phyloP scores from a whole-genome alignment of 2,797 vertebrate genomes.

The Garrulus glandarius region DNA sequence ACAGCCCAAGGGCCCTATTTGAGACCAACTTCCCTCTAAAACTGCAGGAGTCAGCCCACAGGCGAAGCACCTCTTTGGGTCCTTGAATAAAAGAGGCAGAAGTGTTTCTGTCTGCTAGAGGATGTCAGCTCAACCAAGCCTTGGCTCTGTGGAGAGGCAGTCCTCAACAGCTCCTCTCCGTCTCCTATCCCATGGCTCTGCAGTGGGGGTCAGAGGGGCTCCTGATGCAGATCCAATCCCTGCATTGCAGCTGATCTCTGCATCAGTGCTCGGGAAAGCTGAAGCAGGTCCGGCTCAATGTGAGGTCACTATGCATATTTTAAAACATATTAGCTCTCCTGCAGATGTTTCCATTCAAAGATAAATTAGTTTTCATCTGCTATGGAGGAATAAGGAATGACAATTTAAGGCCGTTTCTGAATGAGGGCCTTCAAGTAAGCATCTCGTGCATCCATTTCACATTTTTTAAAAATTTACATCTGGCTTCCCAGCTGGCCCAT shows the following conservation, averaged over 20 bases:
- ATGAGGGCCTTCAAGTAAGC: neutral
- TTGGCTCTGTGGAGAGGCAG: neutral
- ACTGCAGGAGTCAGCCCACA: neutral
- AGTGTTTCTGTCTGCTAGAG: neutral
- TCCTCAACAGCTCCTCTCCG: neutral
- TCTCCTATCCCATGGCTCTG: neutral
- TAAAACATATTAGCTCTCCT: neutral
- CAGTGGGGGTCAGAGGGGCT: fast-evolving
- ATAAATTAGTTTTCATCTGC: neutral
- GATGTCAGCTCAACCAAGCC: neutral
- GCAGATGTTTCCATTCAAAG: neutral
- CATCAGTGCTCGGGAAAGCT: neutral
- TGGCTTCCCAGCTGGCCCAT: neutral
- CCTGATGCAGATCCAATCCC: neutral
- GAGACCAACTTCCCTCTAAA: neutral
- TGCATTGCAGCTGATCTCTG: neutral
- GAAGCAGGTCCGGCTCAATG: neutral
- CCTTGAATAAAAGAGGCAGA: neutral
- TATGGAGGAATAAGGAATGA: neutral
- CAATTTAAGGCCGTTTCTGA: neutral
- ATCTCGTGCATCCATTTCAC: neutral
- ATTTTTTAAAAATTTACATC: neutral
- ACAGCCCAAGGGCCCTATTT: neutral
- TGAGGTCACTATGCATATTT: neutral
- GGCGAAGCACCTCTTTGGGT: neutral